These are phyloP conservation scores for Radopholus similis DNA, from an alignment of 1,140 invertebrate species.

Conservation along the genomic window DNA sequence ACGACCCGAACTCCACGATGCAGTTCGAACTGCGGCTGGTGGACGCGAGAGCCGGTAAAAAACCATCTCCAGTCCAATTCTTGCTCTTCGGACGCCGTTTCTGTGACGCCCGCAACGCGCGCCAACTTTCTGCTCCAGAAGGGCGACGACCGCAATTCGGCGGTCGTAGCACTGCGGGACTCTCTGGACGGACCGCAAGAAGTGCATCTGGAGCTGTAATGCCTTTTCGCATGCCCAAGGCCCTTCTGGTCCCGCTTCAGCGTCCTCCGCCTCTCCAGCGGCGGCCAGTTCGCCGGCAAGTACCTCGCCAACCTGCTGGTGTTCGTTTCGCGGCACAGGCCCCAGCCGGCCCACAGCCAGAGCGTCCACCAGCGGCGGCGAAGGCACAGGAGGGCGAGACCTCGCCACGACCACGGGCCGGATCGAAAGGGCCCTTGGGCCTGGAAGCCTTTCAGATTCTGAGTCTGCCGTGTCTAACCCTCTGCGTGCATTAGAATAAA, in stretches of 20 bases:
- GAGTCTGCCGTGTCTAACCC: background rate
- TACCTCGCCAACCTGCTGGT: slow-evolving; percentile 57
- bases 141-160: slow-evolving; percentile 56
- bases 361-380: slow-evolving; percentile 16
- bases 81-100: background rate
- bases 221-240: slow-evolving; percentile 1
- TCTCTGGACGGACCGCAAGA: slow-evolving; percentile 57
- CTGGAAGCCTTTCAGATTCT: slow-evolving; percentile 24
- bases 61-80: background rate
- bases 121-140: slow-evolving; percentile 58
- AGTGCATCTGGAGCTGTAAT: slow-evolving; percentile 45
- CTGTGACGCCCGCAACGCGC: slow-evolving; percentile 47
- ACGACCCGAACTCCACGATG: slow-evolving; percentile 39
- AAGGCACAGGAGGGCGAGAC: slow-evolving; percentile 10
- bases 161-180: slow-evolving; percentile 55
- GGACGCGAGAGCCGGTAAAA: slow-evolving; percentile 37
- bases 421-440: slow-evolving; percentile 7
- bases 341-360: slow-evolving; percentile 33
- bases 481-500: background rate
- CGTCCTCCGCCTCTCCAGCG: slow-evolving; percentile 39
- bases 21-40: slow-evolving; percentile 56
- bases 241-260: slow-evolving; percentile 12
- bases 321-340: slow-evolving; percentile 48
- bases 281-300: slow-evolving; percentile 50
- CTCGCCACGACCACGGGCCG: background rate